Evolutionary conservation across 2,113 vertebrate genomes (phyloP).

Genomic region (Coturnix japonica): DNA sequence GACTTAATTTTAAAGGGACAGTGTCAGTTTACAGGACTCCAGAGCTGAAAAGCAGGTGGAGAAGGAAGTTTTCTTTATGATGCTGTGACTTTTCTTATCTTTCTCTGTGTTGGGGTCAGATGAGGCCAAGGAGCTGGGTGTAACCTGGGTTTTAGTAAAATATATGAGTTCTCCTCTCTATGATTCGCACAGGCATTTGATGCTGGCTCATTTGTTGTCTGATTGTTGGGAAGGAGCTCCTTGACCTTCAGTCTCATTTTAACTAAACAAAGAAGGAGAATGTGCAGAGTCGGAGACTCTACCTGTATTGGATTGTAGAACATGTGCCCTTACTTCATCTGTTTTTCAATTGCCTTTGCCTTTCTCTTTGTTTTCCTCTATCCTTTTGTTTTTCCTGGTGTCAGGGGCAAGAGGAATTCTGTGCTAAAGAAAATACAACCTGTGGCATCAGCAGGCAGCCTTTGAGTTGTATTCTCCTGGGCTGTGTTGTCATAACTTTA

Average conservation of each 20-base stretch:
- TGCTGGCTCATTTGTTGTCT: not conserved
- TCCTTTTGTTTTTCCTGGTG: not conserved
- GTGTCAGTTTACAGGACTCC: not conserved
- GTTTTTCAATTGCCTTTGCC: not conserved
- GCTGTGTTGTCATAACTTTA: not conserved
- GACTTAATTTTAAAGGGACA: not conserved
- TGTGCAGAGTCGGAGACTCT: not conserved
- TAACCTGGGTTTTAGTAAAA: not conserved
- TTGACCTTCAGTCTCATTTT: not conserved
- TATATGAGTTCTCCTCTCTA: not conserved
- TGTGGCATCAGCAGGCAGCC: not conserved
- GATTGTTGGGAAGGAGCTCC: not conserved
- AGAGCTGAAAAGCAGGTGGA: not conserved
- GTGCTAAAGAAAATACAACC: not conserved
- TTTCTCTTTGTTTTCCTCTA: not conserved
- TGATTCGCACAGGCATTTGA: not conserved
- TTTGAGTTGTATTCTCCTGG: not conserved
- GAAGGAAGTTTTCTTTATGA: not conserved
- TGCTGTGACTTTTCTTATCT: not conserved
- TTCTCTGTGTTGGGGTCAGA: not conserved
- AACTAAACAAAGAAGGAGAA: not conserved
- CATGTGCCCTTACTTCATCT: not conserved
- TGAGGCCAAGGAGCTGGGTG: not conserved
- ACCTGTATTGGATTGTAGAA: not conserved
- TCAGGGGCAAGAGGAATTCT: accelerated